These are phyloP conservation scores for Polydrusus pterygomalis DNA, from an alignment of 2,888 invertebrate genomes.

Conservation along the genomic window DNA sequence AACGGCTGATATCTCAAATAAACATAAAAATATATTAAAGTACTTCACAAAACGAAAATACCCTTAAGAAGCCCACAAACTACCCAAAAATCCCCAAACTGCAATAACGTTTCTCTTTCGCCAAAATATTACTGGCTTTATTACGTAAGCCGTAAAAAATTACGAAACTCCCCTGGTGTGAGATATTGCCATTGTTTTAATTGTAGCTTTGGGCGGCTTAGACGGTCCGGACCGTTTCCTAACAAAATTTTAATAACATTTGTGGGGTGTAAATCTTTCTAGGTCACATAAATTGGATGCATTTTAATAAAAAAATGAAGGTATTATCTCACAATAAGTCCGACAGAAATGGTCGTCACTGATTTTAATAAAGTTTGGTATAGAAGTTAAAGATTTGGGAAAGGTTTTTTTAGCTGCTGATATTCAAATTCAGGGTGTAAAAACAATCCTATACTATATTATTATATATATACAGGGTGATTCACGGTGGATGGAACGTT, in stretches of 20 bases:
- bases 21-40: too few species aligned
- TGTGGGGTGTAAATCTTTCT: constrained; percentile 11
- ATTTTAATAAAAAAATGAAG: neutral
- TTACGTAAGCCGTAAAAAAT: constrained; percentile 37
- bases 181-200: constrained; percentile 45
- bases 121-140: constrained; percentile 39
- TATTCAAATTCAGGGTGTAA: too few species aligned
- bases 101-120: constrained; percentile 27
- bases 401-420: too few species aligned
- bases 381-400: too few species aligned
- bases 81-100: constrained; percentile 33
- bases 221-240: constrained; percentile 1
- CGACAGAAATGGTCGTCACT: too few species aligned
- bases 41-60: constrained; percentile 2
- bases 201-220: constrained; percentile 17
- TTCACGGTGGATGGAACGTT: too few species aligned
- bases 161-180: constrained; percentile 35
- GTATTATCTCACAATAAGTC: too few species aligned
- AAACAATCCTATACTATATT: too few species aligned
- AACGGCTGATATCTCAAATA: too few species aligned
- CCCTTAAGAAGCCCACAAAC: constrained; percentile 17
- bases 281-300: neutral
- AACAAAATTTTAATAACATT: constrained; percentile 17
- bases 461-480: too few species aligned
- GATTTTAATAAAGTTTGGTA: too few species aligned